phyloP scores from a whole-genome alignment of 2,797 vertebrate genomes.

The Hippocampus kuda region DNA sequence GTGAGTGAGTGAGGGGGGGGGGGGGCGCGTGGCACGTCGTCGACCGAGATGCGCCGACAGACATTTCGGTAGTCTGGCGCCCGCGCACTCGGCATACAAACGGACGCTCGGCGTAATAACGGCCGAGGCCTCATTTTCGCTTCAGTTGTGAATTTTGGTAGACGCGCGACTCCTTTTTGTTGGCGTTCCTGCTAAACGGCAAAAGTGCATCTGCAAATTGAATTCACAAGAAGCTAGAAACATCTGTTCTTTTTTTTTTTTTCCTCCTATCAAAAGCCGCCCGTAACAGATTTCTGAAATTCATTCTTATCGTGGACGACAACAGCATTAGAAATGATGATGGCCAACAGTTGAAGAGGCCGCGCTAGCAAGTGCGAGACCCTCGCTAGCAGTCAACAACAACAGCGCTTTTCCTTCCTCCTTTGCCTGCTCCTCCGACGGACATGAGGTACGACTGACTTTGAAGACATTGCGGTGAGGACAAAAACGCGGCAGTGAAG shows the following conservation, averaged over 20 bases:
- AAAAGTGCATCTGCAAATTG: too few relatives aligned
- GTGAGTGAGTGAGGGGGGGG: slow-evolving; percentile 12
- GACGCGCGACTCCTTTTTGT: too few relatives aligned
- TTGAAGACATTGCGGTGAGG: neutral
- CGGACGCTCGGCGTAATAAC: too few relatives aligned
- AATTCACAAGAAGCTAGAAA: neutral
- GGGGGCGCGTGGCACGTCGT: slow-evolving; percentile 7
- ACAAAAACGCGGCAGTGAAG: neutral
- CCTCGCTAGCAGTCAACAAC: neutral
- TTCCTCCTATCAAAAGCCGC: neutral
- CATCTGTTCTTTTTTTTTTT: too few relatives aligned
- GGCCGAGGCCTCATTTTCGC: too few relatives aligned
- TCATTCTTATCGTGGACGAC: neutral
- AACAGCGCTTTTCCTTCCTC: neutral
- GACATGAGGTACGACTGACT: neutral
- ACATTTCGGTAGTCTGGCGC: too few relatives aligned
- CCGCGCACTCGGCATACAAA: too few relatives aligned
- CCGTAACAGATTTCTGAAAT: neutral
- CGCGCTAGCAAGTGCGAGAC: neutral
- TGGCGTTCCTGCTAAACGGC: too few relatives aligned
- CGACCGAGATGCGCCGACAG: slow-evolving; percentile 7
- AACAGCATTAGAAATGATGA: neutral
- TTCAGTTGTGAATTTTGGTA: too few relatives aligned
- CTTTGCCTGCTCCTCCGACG: neutral
- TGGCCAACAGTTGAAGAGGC: neutral